Evolutionary conservation across 2,113 vertebrate genomes (phyloP), one percentile per base, ranked within the genome.

Genomic region (Hepsetus odoe): DNA sequence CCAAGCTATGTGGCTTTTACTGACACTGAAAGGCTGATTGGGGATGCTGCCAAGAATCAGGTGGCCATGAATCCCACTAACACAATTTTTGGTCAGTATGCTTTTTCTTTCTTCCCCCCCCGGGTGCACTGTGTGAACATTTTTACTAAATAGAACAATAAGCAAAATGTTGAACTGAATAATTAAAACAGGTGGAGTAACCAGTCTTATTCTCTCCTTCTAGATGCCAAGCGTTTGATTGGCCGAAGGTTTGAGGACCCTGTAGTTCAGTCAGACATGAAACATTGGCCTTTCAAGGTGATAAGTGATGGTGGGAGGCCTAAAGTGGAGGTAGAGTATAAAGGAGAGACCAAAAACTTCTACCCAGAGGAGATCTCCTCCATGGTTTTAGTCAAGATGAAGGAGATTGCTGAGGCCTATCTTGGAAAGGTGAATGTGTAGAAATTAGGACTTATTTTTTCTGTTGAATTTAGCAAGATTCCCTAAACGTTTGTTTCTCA

Each of bases 381-480:
- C 20, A 94, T 94, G 93, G 93, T 94, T 65, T 84, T 94, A 20
- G 85, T 85, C 1, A 93, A 93, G 76, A 93, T 93, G 92, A 94
- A 94, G 88, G 93, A 94, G 51, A 94, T 94, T 80, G 92, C 93
- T 26, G 93, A 94, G 82, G 92, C 92, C 64, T 94, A 94, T 80
- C 89, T 94, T 13, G 93, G 93, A 79, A 94, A 94, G 80, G 92
- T 94, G 82, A 32, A 81, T 24, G 32, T 6, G 18, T 6, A 24
- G 0, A 24, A 4, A 8, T 58, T 16, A n/a, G 5, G 30, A 2
- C 56, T 6, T 58, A 3, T 56, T 76, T 66, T 84, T 85, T 81
- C 80, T 86, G 71, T 67, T 10, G 9, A 67, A 33, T 20, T 10
- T 69, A 2, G 1, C 26, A 20, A 16, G 33, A 11, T 1, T 32